These are phyloP conservation scores for Pseudorectes ferrugineus DNA, from an alignment of 2,113 vertebrate genomes.

Conservation along the genomic window DNA sequence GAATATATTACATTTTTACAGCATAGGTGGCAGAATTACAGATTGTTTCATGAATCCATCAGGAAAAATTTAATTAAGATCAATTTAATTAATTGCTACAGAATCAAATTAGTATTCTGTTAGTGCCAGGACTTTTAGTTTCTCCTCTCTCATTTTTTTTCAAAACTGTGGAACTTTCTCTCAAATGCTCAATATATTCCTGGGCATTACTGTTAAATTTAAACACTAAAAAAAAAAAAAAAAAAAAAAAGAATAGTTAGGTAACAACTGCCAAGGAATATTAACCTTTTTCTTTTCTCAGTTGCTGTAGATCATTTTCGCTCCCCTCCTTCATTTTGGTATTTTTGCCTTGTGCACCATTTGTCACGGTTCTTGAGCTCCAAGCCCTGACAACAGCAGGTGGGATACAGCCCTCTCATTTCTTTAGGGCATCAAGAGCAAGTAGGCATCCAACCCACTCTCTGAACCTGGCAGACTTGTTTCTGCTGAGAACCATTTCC, in stretches of 20 bases:
- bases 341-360: neutral
- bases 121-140: neutral
- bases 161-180: neutral
- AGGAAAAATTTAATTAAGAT: slow-evolving; percentile 6
- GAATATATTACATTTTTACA: neutral
- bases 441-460: neutral
- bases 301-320: neutral
- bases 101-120: neutral
- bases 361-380: neutral
- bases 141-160: neutral
- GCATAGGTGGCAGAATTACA: neutral
- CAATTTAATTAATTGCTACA: slow-evolving; percentile 29
- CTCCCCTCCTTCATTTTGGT: neutral
- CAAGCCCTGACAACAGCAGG: neutral
- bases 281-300: neutral
- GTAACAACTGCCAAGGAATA: neutral
- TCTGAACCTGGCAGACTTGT: slow-evolving; percentile 1
- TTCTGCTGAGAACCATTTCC: neutral
- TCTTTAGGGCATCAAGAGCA: neutral
- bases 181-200: neutral
- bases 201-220: slow-evolving; percentile 3
- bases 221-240: neutral
- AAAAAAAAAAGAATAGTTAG: neutral
- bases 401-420: neutral
- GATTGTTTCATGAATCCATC: neutral